A percentile compares a stretch with the other conserved stretches of the same genome.
phyloP scores from a whole-genome alignment of 2,797 vertebrate species.

The Microctenopoma lineatum region DNA sequence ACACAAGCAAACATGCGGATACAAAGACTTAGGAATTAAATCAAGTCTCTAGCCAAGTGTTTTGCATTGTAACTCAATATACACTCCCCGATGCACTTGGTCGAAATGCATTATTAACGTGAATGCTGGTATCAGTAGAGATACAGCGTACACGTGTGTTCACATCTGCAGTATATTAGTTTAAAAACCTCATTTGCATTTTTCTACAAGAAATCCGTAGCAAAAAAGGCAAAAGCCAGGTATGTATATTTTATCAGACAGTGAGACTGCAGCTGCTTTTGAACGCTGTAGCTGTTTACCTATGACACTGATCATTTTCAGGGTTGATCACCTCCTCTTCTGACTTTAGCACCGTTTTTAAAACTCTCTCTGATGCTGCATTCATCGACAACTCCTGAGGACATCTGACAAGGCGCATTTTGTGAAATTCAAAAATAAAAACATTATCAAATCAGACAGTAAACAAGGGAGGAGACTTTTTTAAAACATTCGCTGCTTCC shows the following conservation, averaged over 20 bases:
- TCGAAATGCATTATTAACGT: slow-evolving; percentile 74
- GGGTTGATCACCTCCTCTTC: background rate
- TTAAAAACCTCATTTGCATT: slow-evolving; percentile 71
- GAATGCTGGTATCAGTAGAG: slow-evolving; percentile 54
- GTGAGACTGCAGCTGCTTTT: slow-evolving; percentile 11
- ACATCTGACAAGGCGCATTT: background rate
- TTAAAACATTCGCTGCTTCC: background rate
- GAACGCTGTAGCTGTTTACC: slow-evolving; percentile 12
- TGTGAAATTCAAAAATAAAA: background rate
- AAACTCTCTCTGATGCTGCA: slow-evolving; percentile 4
- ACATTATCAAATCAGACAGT: slow-evolving; percentile 7
- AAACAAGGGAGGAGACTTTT: background rate
- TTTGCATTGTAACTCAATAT: slow-evolving; percentile 85
- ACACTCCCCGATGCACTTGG: slow-evolving; percentile 60
- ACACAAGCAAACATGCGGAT: slow-evolving; percentile 39
- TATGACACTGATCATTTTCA: slow-evolving; percentile 12
- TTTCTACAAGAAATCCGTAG: slow-evolving; percentile 33
- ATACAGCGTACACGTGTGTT: slow-evolving; percentile 54
- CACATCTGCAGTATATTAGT: slow-evolving; percentile 60
- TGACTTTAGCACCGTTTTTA: background rate
- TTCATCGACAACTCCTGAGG: slow-evolving; percentile 1
- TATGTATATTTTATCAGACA: slow-evolving; percentile 15
- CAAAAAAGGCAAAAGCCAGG: slow-evolving; percentile 27
- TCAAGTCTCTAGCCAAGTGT: slow-evolving; percentile 72
- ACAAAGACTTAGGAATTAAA: slow-evolving; percentile 68